phyloP scores from a whole-genome alignment of 2,113 vertebrate species.

The Sterna hirundo region DNA sequence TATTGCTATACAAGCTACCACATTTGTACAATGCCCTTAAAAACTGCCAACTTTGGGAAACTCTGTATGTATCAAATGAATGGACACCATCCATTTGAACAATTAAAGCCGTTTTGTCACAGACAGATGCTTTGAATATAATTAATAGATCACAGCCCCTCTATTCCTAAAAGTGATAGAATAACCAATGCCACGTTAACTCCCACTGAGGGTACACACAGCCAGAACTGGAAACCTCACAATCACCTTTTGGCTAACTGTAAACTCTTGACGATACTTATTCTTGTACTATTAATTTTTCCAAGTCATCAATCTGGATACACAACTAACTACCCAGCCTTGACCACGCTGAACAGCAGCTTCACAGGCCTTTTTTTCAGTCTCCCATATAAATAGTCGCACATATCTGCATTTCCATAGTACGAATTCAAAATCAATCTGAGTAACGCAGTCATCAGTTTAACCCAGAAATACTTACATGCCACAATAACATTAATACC shows the following conservation, averaged over 20 bases:
- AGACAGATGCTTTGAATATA: neutral
- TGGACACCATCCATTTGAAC: neutral
- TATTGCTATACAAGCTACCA: neutral
- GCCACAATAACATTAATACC: neutral
- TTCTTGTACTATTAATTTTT: neutral
- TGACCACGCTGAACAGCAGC: fast-evolving
- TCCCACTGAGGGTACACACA: neutral
- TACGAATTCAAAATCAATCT: neutral
- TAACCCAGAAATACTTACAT: neutral
- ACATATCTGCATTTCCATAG: neutral
- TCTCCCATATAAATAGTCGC: neutral
- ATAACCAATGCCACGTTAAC: fast-evolving
- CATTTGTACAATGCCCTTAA: neutral
- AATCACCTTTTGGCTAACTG: neutral
- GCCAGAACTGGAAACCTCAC: neutral
- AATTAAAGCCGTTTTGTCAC: neutral
- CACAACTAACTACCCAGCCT: neutral
- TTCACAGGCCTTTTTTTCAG: neutral
- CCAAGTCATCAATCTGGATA: neutral
- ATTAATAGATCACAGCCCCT: neutral
- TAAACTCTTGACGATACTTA: neutral
- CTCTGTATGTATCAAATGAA: neutral
- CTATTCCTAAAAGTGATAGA: neutral
- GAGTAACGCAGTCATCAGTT: neutral
- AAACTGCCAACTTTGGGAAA: neutral